Base-by-base conservation (phyloP, 2,888 invertebrate genomes). In the Crioceris asparagi region DNA sequence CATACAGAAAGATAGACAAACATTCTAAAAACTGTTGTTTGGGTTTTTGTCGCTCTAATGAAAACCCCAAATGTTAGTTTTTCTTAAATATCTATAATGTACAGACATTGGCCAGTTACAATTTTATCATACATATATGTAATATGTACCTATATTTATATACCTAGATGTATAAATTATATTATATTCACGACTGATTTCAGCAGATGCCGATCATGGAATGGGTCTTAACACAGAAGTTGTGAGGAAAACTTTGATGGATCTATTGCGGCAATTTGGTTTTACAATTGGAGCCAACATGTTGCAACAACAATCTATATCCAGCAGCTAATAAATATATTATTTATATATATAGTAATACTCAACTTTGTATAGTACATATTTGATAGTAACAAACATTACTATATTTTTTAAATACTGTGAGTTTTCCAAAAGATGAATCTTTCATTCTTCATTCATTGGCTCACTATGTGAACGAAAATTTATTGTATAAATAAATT, bases 181-280 rank as follows among this genome's bases (percentile, higher is more conserved):
- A 17, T 25, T 26, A 26, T 21, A 27, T 25, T 27, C n/a, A n/a
- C n/a, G n/a, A n/a, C n/a, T n/a, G n/a, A 34, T 43, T 46, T 43
- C 42, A 41, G 52, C 50, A 23, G 48, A 48, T 16, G 36, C 45
- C 8, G 40, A 38, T 34, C 46, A 51, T 36, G 51, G 50, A 43
- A 42, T 49, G 38, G 48, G 56, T 17, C 45, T 60, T 40, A 59
- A 60, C 41, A 61, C 57, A 8, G 60, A 62, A 46, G 49, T 51
- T 17, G 50, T 64, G 16, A 61, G 58, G 43, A 59, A 53, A 38
- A 54, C 54, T 19, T 46, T 64, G 29, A 45, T 52, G 3, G 60
- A 61, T 41, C 45, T 64, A 31, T 47, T 62, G 21, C 54, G 51
- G 40, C 56, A 59, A 42, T 62, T 61, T 46, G 60, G 60, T 38